Percentiles rank a stretch among this genome's conserved stretches.
Conservation (phyloP, 2,888 invertebrate genomes). For the Pollenia griseotomentosa region DNA sequence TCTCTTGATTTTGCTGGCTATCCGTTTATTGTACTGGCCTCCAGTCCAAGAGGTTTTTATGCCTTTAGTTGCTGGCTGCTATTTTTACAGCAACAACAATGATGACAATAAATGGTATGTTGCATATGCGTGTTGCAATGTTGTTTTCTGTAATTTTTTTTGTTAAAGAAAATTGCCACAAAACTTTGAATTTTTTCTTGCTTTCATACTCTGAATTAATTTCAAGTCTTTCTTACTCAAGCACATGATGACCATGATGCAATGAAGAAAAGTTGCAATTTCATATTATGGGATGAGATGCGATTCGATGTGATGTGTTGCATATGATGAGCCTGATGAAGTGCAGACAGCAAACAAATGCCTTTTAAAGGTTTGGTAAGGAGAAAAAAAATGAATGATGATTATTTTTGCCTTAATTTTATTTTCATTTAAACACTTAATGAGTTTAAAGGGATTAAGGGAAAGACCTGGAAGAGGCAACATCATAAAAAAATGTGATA, state of each 20-base stretch:
- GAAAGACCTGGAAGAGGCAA: slow-evolving; percentile 23
- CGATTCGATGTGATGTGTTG: slow-evolving; percentile 8
- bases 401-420: slow-evolving; percentile 24
- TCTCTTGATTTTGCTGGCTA: slow-evolving; percentile 1
- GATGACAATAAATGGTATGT: slow-evolving; percentile 66
- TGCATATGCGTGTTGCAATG: slow-evolving; percentile 73
- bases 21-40: background rate
- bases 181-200: slow-evolving; percentile 14
- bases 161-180: slow-evolving; percentile 57
- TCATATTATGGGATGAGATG: slow-evolving; percentile 19
- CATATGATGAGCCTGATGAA: slow-evolving; percentile 64
- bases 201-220: slow-evolving; percentile 5
- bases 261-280: slow-evolving; percentile 14
- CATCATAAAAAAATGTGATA: slow-evolving; percentile 47
- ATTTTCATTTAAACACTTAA: slow-evolving; percentile 69
- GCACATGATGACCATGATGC: slow-evolving; percentile 32
- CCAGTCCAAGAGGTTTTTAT: slow-evolving; percentile 12
- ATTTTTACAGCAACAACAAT: slow-evolving; percentile 33
- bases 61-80: slow-evolving; percentile 6
- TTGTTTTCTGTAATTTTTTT: slow-evolving; percentile 51
- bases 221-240: slow-evolving; percentile 6
- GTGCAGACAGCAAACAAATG: slow-evolving; percentile 67
- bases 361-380: slow-evolving; percentile 52
- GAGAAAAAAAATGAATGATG: background rate
- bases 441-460: slow-evolving; percentile 55